Evolutionary conservation across 23 tunicate genomes (phyloP), one percentile per base, ranked within the genome.

Genomic region (Ciona savignyi): DNA sequence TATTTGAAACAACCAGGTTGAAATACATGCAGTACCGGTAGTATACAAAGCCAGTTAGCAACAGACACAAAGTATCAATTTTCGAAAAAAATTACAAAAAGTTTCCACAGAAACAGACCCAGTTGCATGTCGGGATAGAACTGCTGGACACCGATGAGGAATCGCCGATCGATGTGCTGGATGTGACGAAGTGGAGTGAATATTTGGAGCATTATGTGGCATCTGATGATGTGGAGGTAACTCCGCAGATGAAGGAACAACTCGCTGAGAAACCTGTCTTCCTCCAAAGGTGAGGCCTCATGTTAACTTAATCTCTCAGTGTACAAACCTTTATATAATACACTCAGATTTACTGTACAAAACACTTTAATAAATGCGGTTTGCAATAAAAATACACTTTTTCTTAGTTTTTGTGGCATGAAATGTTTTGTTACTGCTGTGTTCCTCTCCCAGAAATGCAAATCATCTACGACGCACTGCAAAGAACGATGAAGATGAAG

Each of bases 111-210:
- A 82, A 88, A 42, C 80, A 82, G 62, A 78, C 62, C 34, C 84
- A 88, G 65, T 65, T 90, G 21, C 70, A 72, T 62, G 90, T 90
- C 24, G 78, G 49, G 0, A 34, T 90, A 3, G 85, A 90, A 34
- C 63, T 90, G 62, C 42, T 90, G 61, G 90, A 79, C 61, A 70
- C 85, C 1, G 97, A 90, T 49, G 93, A 86, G 1, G 23, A 15
- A 1, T 75, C 66, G 27, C 73, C 51, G 29, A 65, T 70, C 29
- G 96, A 88, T 60, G 72, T 82, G 4, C 75, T 60, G 70, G 97
- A 90, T 22, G 71, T 74, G 24, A 70, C 85, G 4, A 90, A 79
- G 68, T 90, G 97, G 97, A 66, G 70, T 4, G 97, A 90, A 3
- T 90, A 90, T 66, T 30, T 90, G 29, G 97, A 90, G 35, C 77